Conservation (phyloP, 1,140 invertebrate species). For the Prorops nasuta region DNA sequence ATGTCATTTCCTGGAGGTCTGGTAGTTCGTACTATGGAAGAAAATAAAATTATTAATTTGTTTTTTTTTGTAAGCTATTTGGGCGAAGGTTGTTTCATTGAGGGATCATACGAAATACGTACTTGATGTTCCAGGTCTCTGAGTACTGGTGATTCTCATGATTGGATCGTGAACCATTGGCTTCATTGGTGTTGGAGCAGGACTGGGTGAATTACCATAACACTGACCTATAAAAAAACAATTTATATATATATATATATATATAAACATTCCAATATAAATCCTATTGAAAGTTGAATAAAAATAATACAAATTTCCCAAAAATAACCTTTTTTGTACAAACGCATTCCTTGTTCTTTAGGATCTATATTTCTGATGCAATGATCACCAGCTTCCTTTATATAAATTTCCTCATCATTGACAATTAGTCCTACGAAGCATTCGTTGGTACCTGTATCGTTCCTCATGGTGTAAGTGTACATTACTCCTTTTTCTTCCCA, state of each 20-base stretch:
- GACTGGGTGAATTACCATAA: conserved; percentile 53
- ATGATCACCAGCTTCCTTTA: conserved; percentile 71
- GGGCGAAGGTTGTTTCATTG: too few species aligned
- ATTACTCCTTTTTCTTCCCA: conserved; percentile 68
- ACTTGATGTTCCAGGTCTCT: conserved; percentile 26
- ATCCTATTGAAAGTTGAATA: too few species aligned
- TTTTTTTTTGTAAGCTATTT: too few species aligned
- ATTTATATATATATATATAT: too few species aligned
- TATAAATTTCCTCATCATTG: conserved; percentile 64
- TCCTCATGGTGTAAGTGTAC: conserved; percentile 70
- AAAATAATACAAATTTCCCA: too few species aligned
- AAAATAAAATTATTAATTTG: conserved; percentile 7
- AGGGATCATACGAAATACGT: too few species aligned
- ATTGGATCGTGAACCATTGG: conserved; percentile 39
- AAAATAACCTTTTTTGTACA: conserved; percentile 59
- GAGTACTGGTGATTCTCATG: conserved; percentile 39
- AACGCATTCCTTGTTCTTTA: conserved; percentile 64
- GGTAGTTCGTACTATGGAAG: conserved; percentile 16
- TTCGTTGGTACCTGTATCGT: conserved; percentile 66
- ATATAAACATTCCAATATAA: too few species aligned
- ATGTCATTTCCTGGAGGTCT: conserved; percentile 23
- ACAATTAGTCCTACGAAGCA: conserved; percentile 72
- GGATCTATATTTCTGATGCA: conserved; percentile 67
- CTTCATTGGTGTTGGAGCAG: conserved; percentile 47
- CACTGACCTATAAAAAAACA: conserved; percentile 48